Evolutionary conservation across 1,140 invertebrate genomes (phyloP).

Genomic region (Lordiphosa clarofinis): DNA sequence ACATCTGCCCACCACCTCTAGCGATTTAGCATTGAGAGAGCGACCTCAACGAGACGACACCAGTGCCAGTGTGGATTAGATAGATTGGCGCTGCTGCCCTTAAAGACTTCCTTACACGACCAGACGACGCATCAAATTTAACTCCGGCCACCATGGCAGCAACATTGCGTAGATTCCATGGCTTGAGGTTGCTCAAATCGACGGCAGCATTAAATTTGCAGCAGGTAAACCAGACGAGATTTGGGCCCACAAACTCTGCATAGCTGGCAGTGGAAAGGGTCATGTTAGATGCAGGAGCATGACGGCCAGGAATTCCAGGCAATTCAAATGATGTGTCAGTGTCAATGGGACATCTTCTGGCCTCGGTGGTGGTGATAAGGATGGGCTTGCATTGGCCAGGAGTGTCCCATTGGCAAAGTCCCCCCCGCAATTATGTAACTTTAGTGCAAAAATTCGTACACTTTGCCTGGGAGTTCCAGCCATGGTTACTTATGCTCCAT

Average conservation of each 20-base stretch:
- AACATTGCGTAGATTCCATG: slow-evolving; percentile 89
- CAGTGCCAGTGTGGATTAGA: slow-evolving; percentile 65
- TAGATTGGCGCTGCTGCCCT: slow-evolving; percentile 69
- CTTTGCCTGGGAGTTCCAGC: slow-evolving; percentile 21
- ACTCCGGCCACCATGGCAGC: slow-evolving; percentile 88
- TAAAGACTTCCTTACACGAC: slow-evolving; percentile 69
- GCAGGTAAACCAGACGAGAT: slow-evolving; percentile 58
- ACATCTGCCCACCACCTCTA: slow-evolving; percentile 13
- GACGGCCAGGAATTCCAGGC: too few relatives aligned
- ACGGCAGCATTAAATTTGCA: slow-evolving; percentile 67
- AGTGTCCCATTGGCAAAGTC: slow-evolving; percentile 6
- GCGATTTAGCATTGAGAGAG: slow-evolving; percentile 50
- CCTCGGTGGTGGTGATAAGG: too few relatives aligned
- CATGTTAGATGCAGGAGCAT: too few relatives aligned
- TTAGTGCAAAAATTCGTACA: slow-evolving; percentile 48
- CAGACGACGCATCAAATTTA: slow-evolving; percentile 59
- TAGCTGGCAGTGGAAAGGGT: too few relatives aligned
- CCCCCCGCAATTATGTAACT: slow-evolving; percentile 62
- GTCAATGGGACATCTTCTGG: too few relatives aligned
- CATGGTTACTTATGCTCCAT: slow-evolving; percentile 7
- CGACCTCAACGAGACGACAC: slow-evolving; percentile 35
- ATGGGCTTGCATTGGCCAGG: too few relatives aligned
- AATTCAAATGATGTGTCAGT: too few relatives aligned
- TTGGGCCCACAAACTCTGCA: slow-evolving; percentile 10
- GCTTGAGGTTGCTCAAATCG: slow-evolving; percentile 82